Percentiles rank a stretch among this genome's conserved stretches.
Conservation (phyloP, 2,113 vertebrate genomes). For the Harpagus bidentatus region DNA sequence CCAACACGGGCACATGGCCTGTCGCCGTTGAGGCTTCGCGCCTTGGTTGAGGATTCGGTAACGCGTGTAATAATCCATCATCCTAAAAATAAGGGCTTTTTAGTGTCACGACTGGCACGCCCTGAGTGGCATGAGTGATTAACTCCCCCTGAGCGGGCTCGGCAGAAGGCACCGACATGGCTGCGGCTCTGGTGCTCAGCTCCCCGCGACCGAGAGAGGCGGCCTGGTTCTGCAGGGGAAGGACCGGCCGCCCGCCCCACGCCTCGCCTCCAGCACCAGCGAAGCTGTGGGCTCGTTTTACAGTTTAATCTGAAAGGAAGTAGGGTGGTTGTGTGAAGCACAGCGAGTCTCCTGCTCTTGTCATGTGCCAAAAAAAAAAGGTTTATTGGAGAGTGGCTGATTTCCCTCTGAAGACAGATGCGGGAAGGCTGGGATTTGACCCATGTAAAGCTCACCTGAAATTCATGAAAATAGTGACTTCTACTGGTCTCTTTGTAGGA, state of each 20-base stretch:
- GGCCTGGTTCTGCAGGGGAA: accelerated
- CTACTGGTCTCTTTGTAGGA: background rate
- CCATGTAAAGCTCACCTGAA: background rate
- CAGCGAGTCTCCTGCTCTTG: background rate
- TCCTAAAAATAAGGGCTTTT: background rate
- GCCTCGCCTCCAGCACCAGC: background rate
- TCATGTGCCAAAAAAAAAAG: background rate
- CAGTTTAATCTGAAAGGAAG: background rate
- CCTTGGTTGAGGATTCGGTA: background rate
- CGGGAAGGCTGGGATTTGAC: background rate
- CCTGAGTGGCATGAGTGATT: accelerated
- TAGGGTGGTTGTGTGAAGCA: background rate
- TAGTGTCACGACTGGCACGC: accelerated
- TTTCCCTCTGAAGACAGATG: background rate
- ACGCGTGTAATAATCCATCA: accelerated
- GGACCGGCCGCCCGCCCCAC: background rate
- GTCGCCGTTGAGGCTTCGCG: too few relatives aligned
- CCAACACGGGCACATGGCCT: accelerated
- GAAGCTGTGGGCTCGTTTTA: background rate
- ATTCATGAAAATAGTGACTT: background rate
- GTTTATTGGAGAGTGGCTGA: background rate
- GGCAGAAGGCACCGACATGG: accelerated
- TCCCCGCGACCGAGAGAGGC: accelerated
- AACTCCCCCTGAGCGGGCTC: accelerated
- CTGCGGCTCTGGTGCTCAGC: accelerated